Conservation (phyloP, 2,888 invertebrate genomes). For the Chymomyza amoena region DNA sequence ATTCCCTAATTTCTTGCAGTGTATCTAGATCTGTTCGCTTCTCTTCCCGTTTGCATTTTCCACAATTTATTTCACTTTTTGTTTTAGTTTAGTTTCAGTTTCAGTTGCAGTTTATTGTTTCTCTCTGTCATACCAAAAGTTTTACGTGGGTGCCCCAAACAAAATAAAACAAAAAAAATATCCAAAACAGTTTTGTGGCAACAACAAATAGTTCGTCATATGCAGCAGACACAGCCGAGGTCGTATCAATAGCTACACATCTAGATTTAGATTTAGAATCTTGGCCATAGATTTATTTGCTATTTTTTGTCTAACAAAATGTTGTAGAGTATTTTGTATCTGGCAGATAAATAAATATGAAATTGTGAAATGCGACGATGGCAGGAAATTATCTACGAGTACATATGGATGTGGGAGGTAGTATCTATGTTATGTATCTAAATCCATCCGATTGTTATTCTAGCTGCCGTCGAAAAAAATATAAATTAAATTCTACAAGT, state of each 20-base stretch:
- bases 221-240: background rate
- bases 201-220: background rate
- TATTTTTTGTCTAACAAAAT: conserved; percentile 31
- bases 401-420: background rate
- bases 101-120: background rate
- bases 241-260: background rate
- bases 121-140: background rate
- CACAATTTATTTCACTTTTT: background rate
- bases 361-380: conserved; percentile 44
- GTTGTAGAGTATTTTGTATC: conserved; percentile 21
- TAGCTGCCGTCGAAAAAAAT: background rate
- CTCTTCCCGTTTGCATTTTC: no score
- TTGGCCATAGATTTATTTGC: conserved; percentile 30
- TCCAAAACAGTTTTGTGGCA: background rate
- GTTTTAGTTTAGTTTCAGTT: background rate
- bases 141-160: background rate
- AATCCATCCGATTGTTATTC: background rate
- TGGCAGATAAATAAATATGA: conserved; percentile 51
- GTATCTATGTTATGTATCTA: no score
- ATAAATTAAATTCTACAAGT: conserved; percentile 53
- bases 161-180: background rate
- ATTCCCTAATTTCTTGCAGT: no score
- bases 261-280: background rate
- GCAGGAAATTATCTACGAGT: conserved; percentile 48
- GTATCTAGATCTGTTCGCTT: no score